These are phyloP conservation scores for Ceriagrion tenellum DNA, from an alignment of 2,888 invertebrate genomes.

Conservation along the genomic window DNA sequence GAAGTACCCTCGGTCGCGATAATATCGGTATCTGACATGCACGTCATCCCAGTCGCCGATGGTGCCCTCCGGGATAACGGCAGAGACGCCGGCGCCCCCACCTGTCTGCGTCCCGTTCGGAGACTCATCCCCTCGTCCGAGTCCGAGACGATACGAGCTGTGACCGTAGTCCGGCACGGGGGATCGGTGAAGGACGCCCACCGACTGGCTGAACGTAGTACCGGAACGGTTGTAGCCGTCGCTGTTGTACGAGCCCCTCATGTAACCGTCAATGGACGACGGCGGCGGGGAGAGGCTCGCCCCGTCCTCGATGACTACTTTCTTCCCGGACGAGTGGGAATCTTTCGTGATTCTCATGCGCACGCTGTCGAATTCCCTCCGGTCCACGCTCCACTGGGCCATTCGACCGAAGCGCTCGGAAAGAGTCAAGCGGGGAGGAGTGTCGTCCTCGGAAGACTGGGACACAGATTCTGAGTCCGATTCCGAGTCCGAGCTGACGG, in stretches of 20 bases:
- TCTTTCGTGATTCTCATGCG: constrained; percentile 88
- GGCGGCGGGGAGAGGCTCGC: constrained; percentile 65
- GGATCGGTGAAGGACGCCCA: constrained; percentile 38
- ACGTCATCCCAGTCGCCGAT: constrained; percentile 89
- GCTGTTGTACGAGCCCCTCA: constrained; percentile 9
- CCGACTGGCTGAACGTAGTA: neutral
- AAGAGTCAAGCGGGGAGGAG: constrained; percentile 83
- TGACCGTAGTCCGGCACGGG: constrained; percentile 58
- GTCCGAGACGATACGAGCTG: constrained; percentile 51
- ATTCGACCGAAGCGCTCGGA: constrained; percentile 94
- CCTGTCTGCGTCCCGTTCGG: constrained; percentile 19
- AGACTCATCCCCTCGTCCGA: constrained; percentile 42
- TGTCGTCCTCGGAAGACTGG: constrained; percentile 35
- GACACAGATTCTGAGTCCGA: constrained; percentile 52
- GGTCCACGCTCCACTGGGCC: constrained; percentile 93
- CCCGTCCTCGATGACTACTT: constrained; percentile 70
- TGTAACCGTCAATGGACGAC: constrained; percentile 38
- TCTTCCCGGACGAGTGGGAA: constrained; percentile 80
- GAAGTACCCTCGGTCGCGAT: constrained; percentile 92
- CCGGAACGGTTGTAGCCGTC: constrained; percentile 67
- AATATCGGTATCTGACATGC: constrained; percentile 86
- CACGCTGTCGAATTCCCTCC: constrained; percentile 93
- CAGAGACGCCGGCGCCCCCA: neutral
- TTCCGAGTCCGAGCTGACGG: constrained; percentile 50
- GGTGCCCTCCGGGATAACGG: constrained; percentile 70